These are phyloP conservation scores for Lepus europaeus DNA, from an alignment of 2,113 vertebrate species.

Conservation along the genomic window DNA sequence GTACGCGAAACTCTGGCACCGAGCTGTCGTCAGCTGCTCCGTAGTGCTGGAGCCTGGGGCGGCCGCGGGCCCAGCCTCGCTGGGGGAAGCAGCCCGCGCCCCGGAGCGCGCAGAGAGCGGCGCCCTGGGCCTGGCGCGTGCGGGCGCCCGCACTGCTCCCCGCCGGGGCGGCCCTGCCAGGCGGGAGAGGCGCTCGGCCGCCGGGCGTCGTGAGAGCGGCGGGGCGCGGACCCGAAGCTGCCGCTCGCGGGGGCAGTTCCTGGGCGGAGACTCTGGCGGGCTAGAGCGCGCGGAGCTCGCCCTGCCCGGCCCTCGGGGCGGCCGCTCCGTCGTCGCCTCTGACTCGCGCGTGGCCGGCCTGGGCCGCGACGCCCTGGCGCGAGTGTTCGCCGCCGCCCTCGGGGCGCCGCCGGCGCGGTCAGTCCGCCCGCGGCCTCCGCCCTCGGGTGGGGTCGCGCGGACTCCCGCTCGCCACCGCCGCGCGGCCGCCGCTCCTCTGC, in stretches of 20 bases:
- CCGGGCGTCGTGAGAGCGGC: not conserved
- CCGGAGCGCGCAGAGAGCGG: not conserved
- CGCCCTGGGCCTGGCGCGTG: not conserved
- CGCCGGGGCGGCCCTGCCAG: not conserved
- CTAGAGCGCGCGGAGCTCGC: not conserved
- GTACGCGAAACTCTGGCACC: not conserved
- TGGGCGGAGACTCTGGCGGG: constrained; percentile 58
- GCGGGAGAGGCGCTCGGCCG: not conserved
- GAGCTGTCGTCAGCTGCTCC: not conserved
- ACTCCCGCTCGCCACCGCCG: fast-evolving
- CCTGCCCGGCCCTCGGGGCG: not conserved
- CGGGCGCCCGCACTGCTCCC: not conserved
- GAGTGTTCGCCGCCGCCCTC: not conserved
- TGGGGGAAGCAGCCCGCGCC: not conserved
- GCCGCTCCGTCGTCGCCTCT: not conserved
- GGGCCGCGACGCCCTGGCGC: not conserved
- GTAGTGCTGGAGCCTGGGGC: not conserved
- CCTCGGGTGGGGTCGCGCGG: not conserved
- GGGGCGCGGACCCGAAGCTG: not conserved
- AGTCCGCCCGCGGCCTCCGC: too few relatives aligned
- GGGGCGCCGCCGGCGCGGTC: not conserved
- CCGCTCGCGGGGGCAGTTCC: not conserved
- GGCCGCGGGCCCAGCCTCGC: not conserved
- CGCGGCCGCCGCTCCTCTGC: not conserved
- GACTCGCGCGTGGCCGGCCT: not conserved